Evolutionary conservation across 2,797 vertebrate genomes (phyloP).

Genomic region (Hippocampus kuda): DNA sequence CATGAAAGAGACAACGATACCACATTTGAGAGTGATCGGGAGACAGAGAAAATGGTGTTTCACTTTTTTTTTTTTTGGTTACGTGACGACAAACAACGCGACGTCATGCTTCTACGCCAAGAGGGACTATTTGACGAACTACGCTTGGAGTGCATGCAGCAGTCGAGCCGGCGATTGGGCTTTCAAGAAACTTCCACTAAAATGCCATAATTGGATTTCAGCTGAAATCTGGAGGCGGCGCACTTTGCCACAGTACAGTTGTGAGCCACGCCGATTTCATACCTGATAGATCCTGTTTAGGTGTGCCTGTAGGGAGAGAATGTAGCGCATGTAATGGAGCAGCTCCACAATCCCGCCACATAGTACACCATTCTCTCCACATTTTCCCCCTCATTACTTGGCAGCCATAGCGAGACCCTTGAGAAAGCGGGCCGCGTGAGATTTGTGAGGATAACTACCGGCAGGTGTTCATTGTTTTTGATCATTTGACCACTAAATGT

Average conservation of each 20-base stretch:
- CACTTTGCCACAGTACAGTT: conserved; percentile 53
- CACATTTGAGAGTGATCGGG: conserved; percentile 61
- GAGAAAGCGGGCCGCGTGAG: conserved; percentile 28
- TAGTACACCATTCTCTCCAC: conserved; percentile 40
- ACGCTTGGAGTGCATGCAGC: conserved; percentile 56
- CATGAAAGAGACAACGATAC: conserved; percentile 55
- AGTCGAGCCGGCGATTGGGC: conserved; percentile 49
- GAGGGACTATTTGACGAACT: conserved; percentile 43
- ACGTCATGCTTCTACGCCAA: conserved; percentile 35
- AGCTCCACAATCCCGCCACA: conserved; percentile 43
- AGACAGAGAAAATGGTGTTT: conserved; percentile 52
- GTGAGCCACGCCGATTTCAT: conserved; percentile 68
- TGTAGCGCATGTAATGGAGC: conserved; percentile 66
- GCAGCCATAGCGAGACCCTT: conserved; percentile 31
- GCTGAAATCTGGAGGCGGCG: conserved; percentile 46
- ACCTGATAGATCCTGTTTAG: conserved; percentile 81
- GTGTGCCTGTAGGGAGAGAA: conserved; percentile 74
- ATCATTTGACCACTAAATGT: conserved; percentile 40
- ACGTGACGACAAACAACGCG: conserved; percentile 29
- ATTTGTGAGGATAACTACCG: conserved; percentile 31
- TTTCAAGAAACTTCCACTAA: conserved; percentile 52
- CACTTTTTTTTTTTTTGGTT: conserved; percentile 23
- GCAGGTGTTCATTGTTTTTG: conserved; percentile 32
- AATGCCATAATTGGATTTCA: conserved; percentile 49
- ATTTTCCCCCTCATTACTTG: conserved; percentile 40